Percentiles rank a stretch among this genome's conserved stretches.
phyloP scores from a whole-genome alignment of 1,140 invertebrate species.

The Tigriopus japonicus region DNA sequence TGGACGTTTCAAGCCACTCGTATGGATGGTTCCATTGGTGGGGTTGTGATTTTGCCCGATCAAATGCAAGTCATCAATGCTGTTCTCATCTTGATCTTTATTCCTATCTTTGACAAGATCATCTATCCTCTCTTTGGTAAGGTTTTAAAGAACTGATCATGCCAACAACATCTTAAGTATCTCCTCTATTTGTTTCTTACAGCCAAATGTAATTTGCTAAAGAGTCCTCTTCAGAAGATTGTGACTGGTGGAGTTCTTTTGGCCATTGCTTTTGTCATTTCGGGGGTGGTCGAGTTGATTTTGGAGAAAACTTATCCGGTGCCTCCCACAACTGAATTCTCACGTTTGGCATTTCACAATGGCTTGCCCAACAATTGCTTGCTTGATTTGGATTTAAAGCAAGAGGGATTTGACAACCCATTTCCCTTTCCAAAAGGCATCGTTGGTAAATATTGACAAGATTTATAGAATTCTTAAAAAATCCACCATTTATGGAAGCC shows the following conservation, averaged over 20 bases:
- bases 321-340: no score
- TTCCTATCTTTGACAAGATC: conserved; percentile 59
- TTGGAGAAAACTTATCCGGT: conserved; percentile 39
- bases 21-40: conserved; percentile 62
- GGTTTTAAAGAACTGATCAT: neutral
- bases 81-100: conserved; percentile 58
- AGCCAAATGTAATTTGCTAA: conserved; percentile 29
- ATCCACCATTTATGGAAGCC: no score
- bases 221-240: conserved; percentile 51
- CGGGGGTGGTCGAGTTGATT: conserved; percentile 61
- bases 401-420: no score
- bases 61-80: conserved; percentile 79
- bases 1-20: conserved; percentile 86
- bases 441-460: no score
- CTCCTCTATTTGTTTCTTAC: neutral
- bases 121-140: conserved; percentile 35
- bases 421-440: no score
- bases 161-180: neutral
- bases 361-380: no score
- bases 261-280: conserved; percentile 59
- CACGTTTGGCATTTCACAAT: no score
- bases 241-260: conserved; percentile 61
- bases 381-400: no score
- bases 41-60: conserved; percentile 52
- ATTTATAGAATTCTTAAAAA: no score